Conservation (phyloP, 1,140 invertebrate genomes). For the Drosophila nebulosa region DNA sequence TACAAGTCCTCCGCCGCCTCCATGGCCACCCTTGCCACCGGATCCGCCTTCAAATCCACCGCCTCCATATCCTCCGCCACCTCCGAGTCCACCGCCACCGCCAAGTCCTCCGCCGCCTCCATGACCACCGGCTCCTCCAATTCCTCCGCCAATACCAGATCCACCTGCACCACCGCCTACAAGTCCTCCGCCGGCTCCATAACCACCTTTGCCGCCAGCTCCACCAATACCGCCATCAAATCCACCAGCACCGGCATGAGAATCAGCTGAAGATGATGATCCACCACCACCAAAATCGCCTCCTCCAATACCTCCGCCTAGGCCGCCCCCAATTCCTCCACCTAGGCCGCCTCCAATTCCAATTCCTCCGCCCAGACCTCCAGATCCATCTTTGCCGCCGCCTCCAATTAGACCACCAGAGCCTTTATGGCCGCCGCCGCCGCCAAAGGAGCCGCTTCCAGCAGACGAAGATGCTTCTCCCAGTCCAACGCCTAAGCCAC, state of each 20-base stretch:
- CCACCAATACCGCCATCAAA: constrained; percentile 13
- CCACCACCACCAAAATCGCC: not conserved
- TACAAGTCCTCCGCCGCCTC: not conserved
- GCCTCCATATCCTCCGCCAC: not conserved
- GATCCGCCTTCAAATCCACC: not conserved
- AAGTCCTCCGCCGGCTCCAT: constrained; percentile 19
- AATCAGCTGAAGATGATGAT: too few species aligned
- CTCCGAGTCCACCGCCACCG: not conserved
- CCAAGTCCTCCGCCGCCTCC: not conserved
- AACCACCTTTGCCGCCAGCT: not conserved
- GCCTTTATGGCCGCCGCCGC: not conserved
- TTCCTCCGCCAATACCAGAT: constrained; percentile 10
- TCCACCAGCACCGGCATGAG: not conserved
- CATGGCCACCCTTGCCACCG: not conserved
- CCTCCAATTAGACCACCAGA: not conserved
- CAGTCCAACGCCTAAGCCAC: constrained; percentile 12
- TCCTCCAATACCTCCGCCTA: not conserved
- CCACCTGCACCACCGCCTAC: constrained; percentile 7
- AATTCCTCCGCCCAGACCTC: not conserved
- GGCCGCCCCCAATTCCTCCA: not conserved
- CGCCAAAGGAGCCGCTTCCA: constrained; percentile 7
- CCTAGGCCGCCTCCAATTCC: constrained; percentile 12
- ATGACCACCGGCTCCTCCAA: constrained; percentile 4
- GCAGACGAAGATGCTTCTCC: constrained; percentile 8
- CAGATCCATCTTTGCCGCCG: constrained; percentile 4